Percentiles rank a stretch among this genome's conserved stretches.
Evolutionary conservation across 2,888 invertebrate genomes (phyloP).

Genomic region (Sinelater perroti): DNA sequence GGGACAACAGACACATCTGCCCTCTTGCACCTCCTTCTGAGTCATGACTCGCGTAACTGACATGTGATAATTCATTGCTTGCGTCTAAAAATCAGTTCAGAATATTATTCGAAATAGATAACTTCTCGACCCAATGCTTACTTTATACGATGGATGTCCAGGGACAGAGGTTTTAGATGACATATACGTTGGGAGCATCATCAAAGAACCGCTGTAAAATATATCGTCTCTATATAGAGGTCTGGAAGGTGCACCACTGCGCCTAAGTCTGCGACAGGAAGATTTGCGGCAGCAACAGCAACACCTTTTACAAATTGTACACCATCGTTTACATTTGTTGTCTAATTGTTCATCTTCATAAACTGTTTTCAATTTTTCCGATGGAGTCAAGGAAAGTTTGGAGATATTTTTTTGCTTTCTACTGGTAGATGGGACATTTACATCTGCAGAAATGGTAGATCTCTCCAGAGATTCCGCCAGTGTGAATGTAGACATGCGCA

Average conservation of each 20-base stretch:
- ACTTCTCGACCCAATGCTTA: no score
- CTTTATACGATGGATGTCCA: background rate
- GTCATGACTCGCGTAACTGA: slow-evolving; percentile 67
- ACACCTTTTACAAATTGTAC: slow-evolving; percentile 3
- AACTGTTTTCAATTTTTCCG: slow-evolving; percentile 37
- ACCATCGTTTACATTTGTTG: background rate
- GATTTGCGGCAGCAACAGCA: slow-evolving; percentile 33
- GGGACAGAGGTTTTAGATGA: slow-evolving; percentile 60
- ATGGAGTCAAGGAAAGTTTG: background rate
- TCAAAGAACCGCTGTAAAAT: slow-evolving; percentile 66
- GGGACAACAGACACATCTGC: slow-evolving; percentile 59
- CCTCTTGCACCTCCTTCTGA: slow-evolving; percentile 58
- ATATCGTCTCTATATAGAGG: slow-evolving; percentile 77
- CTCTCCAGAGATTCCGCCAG: background rate
- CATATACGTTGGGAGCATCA: slow-evolving; percentile 19
- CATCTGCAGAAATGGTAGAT: background rate
- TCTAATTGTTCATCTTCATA: slow-evolving; percentile 38
- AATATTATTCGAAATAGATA: slow-evolving; percentile 3
- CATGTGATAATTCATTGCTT: slow-evolving; percentile 64
- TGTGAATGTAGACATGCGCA: background rate
- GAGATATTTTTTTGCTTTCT: slow-evolving; percentile 4
- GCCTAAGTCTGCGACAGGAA: background rate
- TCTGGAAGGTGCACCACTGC: slow-evolving; percentile 37
- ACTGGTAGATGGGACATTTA: background rate
- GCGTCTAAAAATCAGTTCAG: slow-evolving; percentile 59